These are phyloP conservation scores for Pollicipes pollicipes DNA, from an alignment of 1,140 invertebrate species.

Conservation along the genomic window DNA sequence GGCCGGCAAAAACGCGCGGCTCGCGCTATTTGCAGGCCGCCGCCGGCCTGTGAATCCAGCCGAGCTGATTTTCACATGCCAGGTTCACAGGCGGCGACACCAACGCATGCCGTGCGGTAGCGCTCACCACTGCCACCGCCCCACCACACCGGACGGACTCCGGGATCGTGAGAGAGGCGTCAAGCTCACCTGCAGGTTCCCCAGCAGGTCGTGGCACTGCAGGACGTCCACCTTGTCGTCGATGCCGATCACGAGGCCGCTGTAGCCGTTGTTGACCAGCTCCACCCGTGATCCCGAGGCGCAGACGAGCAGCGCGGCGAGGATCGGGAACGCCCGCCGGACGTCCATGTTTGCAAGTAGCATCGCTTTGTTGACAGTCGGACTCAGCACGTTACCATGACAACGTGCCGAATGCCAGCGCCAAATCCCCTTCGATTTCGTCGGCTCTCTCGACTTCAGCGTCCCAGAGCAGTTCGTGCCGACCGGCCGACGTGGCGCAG, in stretches of 20 bases:
- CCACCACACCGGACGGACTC: background rate
- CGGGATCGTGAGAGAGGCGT: background rate
- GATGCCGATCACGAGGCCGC: background rate
- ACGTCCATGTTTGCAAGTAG: background rate
- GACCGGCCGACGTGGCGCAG: background rate
- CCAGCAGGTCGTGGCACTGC: background rate
- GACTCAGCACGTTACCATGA: background rate
- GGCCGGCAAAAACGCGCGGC: no score
- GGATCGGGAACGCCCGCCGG: background rate
- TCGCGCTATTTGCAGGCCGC: no score
- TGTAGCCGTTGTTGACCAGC: background rate
- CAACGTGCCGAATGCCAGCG: background rate
- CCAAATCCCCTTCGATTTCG: no score
- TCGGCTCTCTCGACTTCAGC: no score
- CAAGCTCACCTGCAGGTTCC: background rate
- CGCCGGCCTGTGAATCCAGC: no score
- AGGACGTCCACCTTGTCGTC: background rate
- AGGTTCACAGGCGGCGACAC: no score
- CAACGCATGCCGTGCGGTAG: no score
- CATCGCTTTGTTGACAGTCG: background rate
- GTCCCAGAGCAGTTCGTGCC: no score
- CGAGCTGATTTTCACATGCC: no score
- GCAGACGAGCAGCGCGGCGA: background rate
- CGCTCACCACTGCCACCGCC: no score
- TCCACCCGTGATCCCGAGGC: background rate